Evolutionary conservation across 2,113 vertebrate species (phyloP), one percentile per base, ranked within the genome.

Genomic region (Athene cunicularia): DNA sequence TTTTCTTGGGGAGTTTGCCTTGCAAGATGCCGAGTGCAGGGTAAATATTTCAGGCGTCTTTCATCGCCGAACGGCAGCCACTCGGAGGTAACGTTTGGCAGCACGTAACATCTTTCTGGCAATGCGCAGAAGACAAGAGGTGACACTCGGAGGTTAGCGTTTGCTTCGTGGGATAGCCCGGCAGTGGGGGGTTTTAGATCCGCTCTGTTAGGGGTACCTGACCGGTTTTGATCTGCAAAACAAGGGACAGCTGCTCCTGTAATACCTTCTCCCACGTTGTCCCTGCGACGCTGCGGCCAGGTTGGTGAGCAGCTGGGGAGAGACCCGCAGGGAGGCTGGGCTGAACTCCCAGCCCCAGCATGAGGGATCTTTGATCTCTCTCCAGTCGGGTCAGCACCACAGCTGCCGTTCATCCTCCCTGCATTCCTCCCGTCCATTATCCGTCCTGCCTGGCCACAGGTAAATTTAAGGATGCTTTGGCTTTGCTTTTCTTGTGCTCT

Each of bases 331-430:
- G 22, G 41, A 20, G 1, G 0, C 0, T 11, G 59, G 67, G 45
- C 67, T 95, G 67, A 39, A 13, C 43, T 72, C 43, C 39, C 41
- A 21, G 55, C 64, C 49, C 3, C 14, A 80, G 90, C 5, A 19
- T 5, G 74, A 16, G 30, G 67, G 58, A 90, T 58, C 93, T 96
- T 94, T 93, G 82, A 77, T 96, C 67, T 90, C 56, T 53, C 22
- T 93, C 32, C 58, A 24, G 6, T 30, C 0, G 4, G 53, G 28
- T 20, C 86, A 47, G 89, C 68, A 32, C 76, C 39, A 49, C 68
- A 64, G 28, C 37, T 39, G 14, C 88, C 0, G 0, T 66, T 37
- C 80, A 26, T 18, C 68, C 47, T 93, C 55, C 52, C 82, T 5
- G 55, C 82, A 30, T 94, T 96, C 92, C 90, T 92, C 30, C 72